Base-by-base conservation (phyloP, 92 coral and sea anemone species). In the Meandrina meandrites region DNA sequence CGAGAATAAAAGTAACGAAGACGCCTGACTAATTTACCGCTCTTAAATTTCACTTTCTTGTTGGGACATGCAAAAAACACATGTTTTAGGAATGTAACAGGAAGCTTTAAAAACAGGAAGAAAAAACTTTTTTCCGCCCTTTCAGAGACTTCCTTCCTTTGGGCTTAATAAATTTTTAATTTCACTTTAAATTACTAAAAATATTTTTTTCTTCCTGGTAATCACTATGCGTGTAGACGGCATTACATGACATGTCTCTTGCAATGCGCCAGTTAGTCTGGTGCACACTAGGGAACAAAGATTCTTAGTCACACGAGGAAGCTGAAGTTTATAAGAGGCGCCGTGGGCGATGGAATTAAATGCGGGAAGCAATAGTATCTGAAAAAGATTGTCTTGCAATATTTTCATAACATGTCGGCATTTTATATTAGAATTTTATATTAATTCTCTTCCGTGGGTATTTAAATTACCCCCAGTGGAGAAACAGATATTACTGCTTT, bases 31-130 rank as follows among this genome's bases (percentile, higher is more conserved):
- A 40, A 40, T 34, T 71, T 5, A 16, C 21, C 14, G n/a, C n/a
- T n/a, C n/a, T n/a, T n/a, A n/a, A n/a, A n/a, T n/a, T n/a, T n/a
- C n/a, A n/a, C n/a, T n/a, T n/a, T n/a, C n/a, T n/a, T n/a, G n/a
- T n/a, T n/a, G 37, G 14, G 22, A 18, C 42, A 9, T 35, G 2
- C n/a, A 17, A 17, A 24, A 36, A 35, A 73, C 78, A 35, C 78
- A 35, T 22, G 27, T 73, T 73, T 21, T 19, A 71, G 78, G 32
- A 34, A 83, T 35, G 37, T 56, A 58, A 75, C 73, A 56, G 87
- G 87, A 84, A 84, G 86, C 40, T 8, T 82, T 31, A 64, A 14
- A 40, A 69, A 82, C 78, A 70, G 78, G 86, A 69, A 60, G 86
- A 34, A 21, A 40, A 53, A 21, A 5, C 11, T 32, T 51, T 16